phyloP scores from a whole-genome alignment of 2,113 vertebrate species.

The Amphilophus citrinellus region DNA sequence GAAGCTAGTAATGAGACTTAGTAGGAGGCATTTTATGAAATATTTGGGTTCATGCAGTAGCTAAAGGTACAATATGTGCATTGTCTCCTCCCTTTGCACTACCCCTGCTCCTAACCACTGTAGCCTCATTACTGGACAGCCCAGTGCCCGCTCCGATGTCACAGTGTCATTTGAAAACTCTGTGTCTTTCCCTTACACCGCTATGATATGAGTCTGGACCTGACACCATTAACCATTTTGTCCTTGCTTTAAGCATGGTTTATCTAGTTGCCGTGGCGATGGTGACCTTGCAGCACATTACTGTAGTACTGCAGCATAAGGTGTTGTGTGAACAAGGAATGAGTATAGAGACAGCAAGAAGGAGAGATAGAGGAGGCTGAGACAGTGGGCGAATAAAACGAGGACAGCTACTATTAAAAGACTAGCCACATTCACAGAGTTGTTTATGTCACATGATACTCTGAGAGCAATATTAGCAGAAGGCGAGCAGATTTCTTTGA shows the following conservation, averaged over 20 bases:
- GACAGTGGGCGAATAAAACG: slow-evolving; percentile 51
- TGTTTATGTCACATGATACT: slow-evolving; percentile 68
- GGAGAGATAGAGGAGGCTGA: slow-evolving; percentile 23
- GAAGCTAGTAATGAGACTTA: too few species aligned
- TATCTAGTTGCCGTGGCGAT: slow-evolving; percentile 50
- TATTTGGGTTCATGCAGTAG: neutral
- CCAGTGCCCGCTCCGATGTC: slow-evolving; percentile 3
- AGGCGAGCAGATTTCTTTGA: slow-evolving; percentile 38
- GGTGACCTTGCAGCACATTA: slow-evolving; percentile 73
- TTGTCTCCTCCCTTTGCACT: neutral
- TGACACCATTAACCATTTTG: slow-evolving; percentile 58
- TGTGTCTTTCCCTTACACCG: neutral
- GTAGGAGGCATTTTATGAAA: too few species aligned
- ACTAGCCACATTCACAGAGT: slow-evolving; percentile 54
- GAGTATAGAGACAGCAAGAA: slow-evolving; percentile 26
- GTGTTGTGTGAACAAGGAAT: slow-evolving; percentile 59
- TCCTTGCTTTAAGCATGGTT: slow-evolving; percentile 53
- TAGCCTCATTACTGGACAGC: neutral
- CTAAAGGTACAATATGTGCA: neutral
- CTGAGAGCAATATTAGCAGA: slow-evolving; percentile 34
- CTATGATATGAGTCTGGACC: slow-evolving; percentile 11
- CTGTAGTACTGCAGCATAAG: slow-evolving; percentile 66
- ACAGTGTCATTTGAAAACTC: slow-evolving; percentile 3
- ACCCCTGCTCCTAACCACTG: neutral
- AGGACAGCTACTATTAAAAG: slow-evolving; percentile 72